phyloP scores from a whole-genome alignment of 2,113 vertebrate species.

The Otus sunia region DNA sequence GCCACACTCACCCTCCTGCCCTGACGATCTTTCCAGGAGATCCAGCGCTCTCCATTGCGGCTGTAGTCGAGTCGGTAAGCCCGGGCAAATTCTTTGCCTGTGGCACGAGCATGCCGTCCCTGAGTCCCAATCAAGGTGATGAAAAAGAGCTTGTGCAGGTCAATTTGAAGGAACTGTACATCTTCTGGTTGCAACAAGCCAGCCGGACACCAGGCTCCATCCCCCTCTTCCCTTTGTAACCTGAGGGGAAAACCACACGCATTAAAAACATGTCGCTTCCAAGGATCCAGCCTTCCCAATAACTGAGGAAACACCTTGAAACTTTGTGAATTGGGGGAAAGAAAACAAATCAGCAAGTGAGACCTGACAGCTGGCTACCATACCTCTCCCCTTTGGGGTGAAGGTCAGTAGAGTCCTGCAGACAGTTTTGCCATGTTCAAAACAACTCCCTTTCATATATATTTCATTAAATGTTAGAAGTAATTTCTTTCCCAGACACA shows the following conservation, averaged over 20 bases:
- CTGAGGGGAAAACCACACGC: conserved; percentile 30
- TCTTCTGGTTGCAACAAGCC: conserved; percentile 82
- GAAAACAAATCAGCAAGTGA: not conserved
- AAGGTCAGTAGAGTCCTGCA: not conserved
- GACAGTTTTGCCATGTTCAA: not conserved
- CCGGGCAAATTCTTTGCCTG: conserved; percentile 86
- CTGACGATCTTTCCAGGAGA: conserved; percentile 84
- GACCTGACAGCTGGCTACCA: not conserved
- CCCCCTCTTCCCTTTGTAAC: conserved; percentile 84
- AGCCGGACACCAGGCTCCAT: conserved; percentile 90
- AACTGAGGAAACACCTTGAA: not conserved
- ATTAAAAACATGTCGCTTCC: accelerated
- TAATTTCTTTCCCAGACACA: not conserved
- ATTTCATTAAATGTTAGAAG: not conserved
- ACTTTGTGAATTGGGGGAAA: not conserved
- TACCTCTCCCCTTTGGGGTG: not conserved
- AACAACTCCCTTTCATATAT: not conserved
- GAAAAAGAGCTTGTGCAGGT: conserved; percentile 84
- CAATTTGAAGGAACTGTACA: conserved; percentile 88
- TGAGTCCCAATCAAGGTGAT: conserved; percentile 89
- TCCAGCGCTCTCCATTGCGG: conserved; percentile 82
- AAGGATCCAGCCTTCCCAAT: not conserved
- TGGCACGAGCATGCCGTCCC: conserved; percentile 84
- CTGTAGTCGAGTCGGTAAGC: conserved; percentile 87
- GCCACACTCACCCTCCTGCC: conserved; percentile 71